These are phyloP conservation scores for Dromiciops gliroides DNA, from an alignment of 2,113 vertebrate species.

Conservation along the genomic window DNA sequence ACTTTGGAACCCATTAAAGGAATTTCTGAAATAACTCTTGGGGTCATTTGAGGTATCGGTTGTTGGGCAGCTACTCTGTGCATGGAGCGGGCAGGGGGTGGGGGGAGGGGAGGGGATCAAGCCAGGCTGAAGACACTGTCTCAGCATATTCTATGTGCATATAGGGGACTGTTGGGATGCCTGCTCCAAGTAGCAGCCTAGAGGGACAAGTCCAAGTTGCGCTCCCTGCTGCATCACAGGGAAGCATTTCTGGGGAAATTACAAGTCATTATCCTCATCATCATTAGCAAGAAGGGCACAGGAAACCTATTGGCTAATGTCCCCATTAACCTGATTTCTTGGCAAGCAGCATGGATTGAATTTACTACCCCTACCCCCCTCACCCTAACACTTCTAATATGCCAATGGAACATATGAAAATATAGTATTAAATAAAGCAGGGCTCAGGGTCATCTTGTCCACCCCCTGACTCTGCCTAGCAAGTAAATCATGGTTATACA, in stretches of 20 bases:
- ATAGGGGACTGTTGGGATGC: neutral
- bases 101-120: neutral
- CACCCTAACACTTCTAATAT: neutral
- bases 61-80: neutral
- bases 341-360: slow-evolving; percentile 28
- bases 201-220: slow-evolving; percentile 51
- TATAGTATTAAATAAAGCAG: slow-evolving; percentile 5
- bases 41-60: neutral
- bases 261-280: slow-evolving; percentile 53
- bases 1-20: neutral
- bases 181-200: slow-evolving; percentile 50
- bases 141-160: neutral
- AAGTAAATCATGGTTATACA: neutral
- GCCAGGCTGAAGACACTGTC: neutral
- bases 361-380: neutral
- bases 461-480: neutral
- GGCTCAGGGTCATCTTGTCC: neutral
- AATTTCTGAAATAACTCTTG: neutral
- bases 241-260: slow-evolving; percentile 38
- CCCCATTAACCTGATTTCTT: slow-evolving; percentile 53
- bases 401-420: neutral
- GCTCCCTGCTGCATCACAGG: slow-evolving; percentile 46
- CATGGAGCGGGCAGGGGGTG: neutral
- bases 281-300: slow-evolving; percentile 46
- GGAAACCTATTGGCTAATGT: neutral